Percentiles rank a stretch among this genome's conserved stretches.
phyloP scores from a whole-genome alignment of 1,140 invertebrate genomes.

The Odontomachus brunneus region DNA sequence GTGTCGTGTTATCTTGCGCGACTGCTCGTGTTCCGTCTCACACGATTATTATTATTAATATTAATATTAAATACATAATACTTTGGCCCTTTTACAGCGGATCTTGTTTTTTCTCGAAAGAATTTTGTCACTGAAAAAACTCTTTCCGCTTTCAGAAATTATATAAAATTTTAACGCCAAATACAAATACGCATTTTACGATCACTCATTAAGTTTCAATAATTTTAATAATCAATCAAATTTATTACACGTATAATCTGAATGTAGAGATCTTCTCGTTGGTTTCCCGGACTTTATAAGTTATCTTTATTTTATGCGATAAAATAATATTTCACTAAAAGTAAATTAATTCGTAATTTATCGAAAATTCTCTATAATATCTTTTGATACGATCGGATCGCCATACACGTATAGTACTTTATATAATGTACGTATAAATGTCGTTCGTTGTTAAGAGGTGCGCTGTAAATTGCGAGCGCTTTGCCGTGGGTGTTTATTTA shows the following conservation, averaged over 20 bases:
- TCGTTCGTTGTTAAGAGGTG: constrained; percentile 21
- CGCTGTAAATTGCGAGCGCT: constrained; percentile 31
- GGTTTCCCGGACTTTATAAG: too few relatives aligned
- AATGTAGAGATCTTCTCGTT: too few relatives aligned
- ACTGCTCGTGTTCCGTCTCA: background rate
- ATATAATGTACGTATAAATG: constrained; percentile 37
- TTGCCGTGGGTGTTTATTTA: constrained; percentile 58
- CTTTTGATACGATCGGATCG: background rate
- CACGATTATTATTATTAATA: background rate
- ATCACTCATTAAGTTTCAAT: too few relatives aligned
- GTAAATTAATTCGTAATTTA: too few relatives aligned
- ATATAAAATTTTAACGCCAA: too few relatives aligned
- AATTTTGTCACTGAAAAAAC: too few relatives aligned
- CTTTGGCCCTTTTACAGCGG: background rate
- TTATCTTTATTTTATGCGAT: too few relatives aligned
- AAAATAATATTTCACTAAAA: too few relatives aligned
- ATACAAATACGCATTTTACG: too few relatives aligned
- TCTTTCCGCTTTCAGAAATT: too few relatives aligned
- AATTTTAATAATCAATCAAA: too few relatives aligned
- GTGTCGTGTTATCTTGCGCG: background rate
- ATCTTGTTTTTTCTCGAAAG: background rate
- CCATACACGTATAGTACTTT: constrained; percentile 2
- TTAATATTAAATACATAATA: constrained; percentile 28
- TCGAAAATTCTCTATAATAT: background rate
- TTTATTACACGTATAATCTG: too few relatives aligned